A percentile compares a stretch with the other conserved stretches of the same genome.
These are phyloP conservation scores for Sipha flava DNA, from an alignment of 1,140 invertebrate species.

Conservation along the genomic window DNA sequence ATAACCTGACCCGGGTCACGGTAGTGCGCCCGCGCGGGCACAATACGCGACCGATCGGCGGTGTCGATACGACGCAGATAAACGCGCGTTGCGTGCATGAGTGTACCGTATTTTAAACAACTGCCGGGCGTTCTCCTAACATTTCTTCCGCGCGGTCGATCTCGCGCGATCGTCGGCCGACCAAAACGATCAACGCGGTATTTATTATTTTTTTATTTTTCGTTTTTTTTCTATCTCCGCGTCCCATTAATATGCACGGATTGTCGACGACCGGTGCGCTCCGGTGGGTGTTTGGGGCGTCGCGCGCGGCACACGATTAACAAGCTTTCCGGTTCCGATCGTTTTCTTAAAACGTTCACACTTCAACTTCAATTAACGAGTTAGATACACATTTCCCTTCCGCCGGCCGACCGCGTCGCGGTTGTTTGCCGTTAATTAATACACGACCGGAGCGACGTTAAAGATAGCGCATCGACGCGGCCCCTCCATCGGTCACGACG, in stretches of 20 bases:
- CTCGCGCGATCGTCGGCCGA: neutral
- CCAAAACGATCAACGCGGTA: neutral
- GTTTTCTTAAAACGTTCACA: constrained; percentile 24
- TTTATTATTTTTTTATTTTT: neutral
- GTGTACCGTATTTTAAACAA: neutral
- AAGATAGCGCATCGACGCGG: neutral
- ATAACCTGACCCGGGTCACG: too few relatives aligned
- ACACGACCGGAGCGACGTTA: neutral
- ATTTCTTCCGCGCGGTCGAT: too few relatives aligned
- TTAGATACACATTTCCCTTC: neutral
- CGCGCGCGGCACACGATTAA: neutral
- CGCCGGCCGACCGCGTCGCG: neutral
- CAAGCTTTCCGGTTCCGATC: constrained; percentile 29
- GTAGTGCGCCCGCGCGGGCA: too few relatives aligned
- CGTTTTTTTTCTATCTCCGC: neutral
- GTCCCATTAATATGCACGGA: constrained; percentile 2
- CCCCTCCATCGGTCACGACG: neutral
- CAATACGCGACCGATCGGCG: neutral
- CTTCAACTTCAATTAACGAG: constrained; percentile 27
- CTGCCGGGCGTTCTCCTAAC: neutral
- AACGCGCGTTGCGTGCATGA: too few relatives aligned
- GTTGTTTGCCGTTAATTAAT: constrained; percentile 16
- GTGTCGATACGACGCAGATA: neutral
- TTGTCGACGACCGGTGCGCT: neutral
- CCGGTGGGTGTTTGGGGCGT: constrained; percentile 15